Base-by-base conservation (phyloP, 2,113 vertebrate species). In the Nothocercus nigrocapillus region DNA sequence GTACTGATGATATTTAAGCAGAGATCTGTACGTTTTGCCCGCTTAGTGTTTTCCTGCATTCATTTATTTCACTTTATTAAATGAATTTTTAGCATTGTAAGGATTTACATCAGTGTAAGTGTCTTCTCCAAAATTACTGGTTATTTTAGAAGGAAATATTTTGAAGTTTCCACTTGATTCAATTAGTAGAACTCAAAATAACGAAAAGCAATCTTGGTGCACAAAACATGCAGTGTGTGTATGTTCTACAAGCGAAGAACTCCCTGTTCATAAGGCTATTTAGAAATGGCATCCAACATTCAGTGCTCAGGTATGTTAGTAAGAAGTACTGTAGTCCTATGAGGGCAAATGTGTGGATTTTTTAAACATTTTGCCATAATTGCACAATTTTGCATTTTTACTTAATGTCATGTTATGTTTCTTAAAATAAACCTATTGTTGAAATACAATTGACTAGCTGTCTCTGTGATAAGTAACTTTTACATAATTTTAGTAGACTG, bases 321-420 rank as follows among this genome's bases (percentile, higher is more conserved):
- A 99, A 99, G 99, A 98, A 99, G 99, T 99, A 99, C 99, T 99
- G 99, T 99, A 99, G 98, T 99, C 97, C 98, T 98, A 96, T 97
- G 98, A 97, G 98, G 98, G 99, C 98, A 98, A 97, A 97, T 95
- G 97, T 97, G 97, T 98, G 97, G 98, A 98, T 98, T 99, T 99
- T 99, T 99, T 98, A 98, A 99, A 99, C 98, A 98, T 98, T 99
- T 99, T 99, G 99, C 99, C 98, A 98, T 99, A 98, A 98, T 99
- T 99, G 99, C 99, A 99, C 99, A 99, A 98, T 98, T 98, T 98
- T 98, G 98, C 98, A 97, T 98, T 99, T 98, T 98, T 99, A 98
- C 94, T 97, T 97, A 96, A 98, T 98, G 97, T 98, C 97, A 98
- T 97, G 95, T 98, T 98, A 96, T 93, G 97, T 98, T 98, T 98